Conservation (phyloP, 1,140 invertebrate genomes). For the Euura lappo region DNA sequence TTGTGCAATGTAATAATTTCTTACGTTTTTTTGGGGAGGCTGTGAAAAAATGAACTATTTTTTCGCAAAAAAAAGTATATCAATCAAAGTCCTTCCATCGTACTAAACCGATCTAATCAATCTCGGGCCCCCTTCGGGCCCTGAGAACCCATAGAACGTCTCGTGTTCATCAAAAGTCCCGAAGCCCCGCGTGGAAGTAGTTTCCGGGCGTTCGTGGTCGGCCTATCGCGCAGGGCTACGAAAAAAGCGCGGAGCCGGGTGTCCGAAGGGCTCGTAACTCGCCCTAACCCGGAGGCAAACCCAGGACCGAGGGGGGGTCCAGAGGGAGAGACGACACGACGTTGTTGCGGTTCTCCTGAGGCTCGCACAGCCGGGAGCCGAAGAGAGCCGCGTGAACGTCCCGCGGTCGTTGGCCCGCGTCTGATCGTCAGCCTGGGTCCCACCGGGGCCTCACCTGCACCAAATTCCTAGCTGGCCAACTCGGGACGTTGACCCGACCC, state of each 20-base stretch:
- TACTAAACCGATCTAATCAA: too few relatives aligned
- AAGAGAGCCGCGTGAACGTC: not conserved
- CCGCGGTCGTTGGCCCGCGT: slow-evolving; percentile 3
- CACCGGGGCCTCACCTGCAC: slow-evolving; percentile 53
- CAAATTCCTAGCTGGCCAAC: slow-evolving; percentile 54
- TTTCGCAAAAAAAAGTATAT: too few relatives aligned
- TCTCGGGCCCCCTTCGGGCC: too few relatives aligned
- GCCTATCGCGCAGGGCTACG: not conserved
- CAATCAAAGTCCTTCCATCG: too few relatives aligned
- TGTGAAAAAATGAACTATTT: too few relatives aligned
- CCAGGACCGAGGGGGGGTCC: too few relatives aligned
- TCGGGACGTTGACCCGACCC: slow-evolving; percentile 40
- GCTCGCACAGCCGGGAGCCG: not conserved
- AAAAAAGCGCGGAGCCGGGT: too few relatives aligned
- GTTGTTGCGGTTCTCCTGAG: not conserved
- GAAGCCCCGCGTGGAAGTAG: not conserved
- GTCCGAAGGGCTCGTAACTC: not conserved
- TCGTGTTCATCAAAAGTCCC: not conserved
- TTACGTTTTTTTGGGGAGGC: too few relatives aligned
- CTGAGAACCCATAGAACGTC: too few relatives aligned
- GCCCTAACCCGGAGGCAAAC: too few relatives aligned
- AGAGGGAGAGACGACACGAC: not conserved
- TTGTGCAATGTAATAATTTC: too few relatives aligned
- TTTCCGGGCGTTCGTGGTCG: not conserved
- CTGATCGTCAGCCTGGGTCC: not conserved